Conservation (phyloP, 2,113 vertebrate species). For the Nansenia antarctica region DNA sequence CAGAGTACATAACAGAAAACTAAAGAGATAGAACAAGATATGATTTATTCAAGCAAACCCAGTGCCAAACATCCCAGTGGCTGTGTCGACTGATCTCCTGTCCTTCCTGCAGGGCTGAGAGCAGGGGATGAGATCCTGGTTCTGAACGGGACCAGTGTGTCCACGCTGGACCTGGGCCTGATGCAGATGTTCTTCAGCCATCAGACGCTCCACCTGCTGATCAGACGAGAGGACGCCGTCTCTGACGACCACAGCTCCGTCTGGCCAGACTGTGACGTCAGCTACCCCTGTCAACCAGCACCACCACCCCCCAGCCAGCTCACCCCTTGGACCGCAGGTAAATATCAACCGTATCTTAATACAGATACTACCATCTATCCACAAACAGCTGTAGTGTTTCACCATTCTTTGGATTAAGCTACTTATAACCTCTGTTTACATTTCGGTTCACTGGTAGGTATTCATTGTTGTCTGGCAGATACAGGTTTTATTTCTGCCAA, state of each 20-base stretch:
- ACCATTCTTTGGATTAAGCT: background rate
- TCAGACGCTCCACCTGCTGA: constrained; percentile 77
- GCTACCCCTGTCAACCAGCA: constrained; percentile 60
- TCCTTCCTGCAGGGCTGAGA: constrained; percentile 77
- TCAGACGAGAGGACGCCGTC: constrained; percentile 70
- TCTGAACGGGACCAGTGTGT: constrained; percentile 81
- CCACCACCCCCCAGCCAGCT: constrained; percentile 73
- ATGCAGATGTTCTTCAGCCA: constrained; percentile 86
- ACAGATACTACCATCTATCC: background rate
- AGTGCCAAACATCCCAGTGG: background rate
- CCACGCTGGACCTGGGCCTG: constrained; percentile 81
- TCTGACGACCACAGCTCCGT: constrained; percentile 60
- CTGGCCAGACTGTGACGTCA: constrained; percentile 44
- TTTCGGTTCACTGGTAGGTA: background rate
- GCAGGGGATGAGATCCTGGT: constrained; percentile 86
- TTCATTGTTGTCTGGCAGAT: background rate
- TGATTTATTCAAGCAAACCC: background rate
- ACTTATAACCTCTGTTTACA: too few relatives aligned
- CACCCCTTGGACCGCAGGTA: constrained; percentile 72
- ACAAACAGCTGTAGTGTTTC: background rate
- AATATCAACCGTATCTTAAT: background rate
- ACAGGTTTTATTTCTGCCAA: background rate
- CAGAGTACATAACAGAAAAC: too few relatives aligned
- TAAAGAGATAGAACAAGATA: too few relatives aligned
- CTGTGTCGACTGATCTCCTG: background rate